Evolutionary conservation across 2,888 invertebrate species (phyloP), one percentile per base, ranked within the genome.

Genomic region (Oligia strigilis): DNA sequence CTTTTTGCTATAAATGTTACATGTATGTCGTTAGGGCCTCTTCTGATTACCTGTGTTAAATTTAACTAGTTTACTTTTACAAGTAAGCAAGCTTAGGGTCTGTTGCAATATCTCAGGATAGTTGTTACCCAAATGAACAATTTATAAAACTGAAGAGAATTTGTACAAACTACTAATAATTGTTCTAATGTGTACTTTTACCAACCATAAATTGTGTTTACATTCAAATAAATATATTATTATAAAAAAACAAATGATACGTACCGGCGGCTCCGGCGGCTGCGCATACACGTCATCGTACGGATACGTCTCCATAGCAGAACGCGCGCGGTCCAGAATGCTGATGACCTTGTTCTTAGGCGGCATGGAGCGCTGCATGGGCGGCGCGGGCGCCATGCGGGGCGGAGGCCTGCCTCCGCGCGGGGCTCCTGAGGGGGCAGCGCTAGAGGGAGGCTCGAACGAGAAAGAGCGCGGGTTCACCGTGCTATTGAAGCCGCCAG

Each of bases 291-390:
- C 92, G 14, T 97, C 97, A 0, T 97, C 97, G 90, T 97, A 98
- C 91, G 97, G 97, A 83, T 98, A 98, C 86, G 98, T 98, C 93
- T 98, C 98, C 98, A 99, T 98, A 55, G 98, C 98, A 46, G 98
- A 97, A 77, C 98, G 97, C 0, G 98, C 98, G 77, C 98, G 97
- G 94, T 98, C 98, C 89, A 99, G 96, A 90, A 99, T 99, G 85
- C 98, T 98, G 97, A 98, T 97, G 82, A 98, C 98, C 97, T 98
- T 98, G 81, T 98, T 98, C 95, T 98, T 98, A 82, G 98, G 98
- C 19, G 90, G 92, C 84, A 89, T 87, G 73, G 89, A 75, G 55
- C 87, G 72, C 98, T 97, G 93, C 98, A 97, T 72, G 97, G 97
- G 91, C 96, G 96, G 85, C 97, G 97, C 75, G 96, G 91, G 84